Evolutionary conservation across 2,113 vertebrate species (phyloP).

Genomic region (Centropus unirufus): DNA sequence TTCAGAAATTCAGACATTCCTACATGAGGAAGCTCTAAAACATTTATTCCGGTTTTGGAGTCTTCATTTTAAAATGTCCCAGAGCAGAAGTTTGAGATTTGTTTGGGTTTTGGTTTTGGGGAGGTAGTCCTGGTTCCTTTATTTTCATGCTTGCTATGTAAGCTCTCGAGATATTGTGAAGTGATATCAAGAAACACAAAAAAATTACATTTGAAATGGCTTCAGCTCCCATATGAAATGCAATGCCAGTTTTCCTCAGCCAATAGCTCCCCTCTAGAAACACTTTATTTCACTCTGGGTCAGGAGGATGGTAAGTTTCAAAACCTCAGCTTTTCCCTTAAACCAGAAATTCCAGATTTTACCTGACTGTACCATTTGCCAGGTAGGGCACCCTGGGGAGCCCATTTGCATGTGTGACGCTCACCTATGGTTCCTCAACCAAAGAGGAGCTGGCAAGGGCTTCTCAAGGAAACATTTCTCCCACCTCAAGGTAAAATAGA

Average conservation of each 20-base stretch:
- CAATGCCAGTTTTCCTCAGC: neutral
- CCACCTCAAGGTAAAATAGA: neutral
- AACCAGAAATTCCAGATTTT: neutral
- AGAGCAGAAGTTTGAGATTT: neutral
- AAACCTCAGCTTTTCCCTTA: accelerated
- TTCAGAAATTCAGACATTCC: neutral
- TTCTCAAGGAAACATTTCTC: neutral
- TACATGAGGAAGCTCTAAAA: neutral
- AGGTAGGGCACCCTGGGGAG: accelerated
- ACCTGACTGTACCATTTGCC: accelerated
- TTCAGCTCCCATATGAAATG: neutral
- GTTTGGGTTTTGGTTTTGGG: too few species aligned
- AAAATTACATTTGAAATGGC: neutral
- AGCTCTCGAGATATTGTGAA: neutral
- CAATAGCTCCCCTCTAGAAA: neutral
- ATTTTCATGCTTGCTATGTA: neutral
- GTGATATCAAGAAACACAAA: neutral
- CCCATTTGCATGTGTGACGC: accelerated
- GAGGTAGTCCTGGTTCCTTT: neutral
- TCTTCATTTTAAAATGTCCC: neutral
- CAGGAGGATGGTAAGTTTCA: neutral
- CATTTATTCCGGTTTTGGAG: neutral
- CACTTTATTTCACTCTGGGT: neutral
- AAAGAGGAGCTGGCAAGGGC: neutral
- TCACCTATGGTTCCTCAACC: accelerated